phyloP scores from a whole-genome alignment of 2,888 invertebrate genomes.

The Acanthosoma haemorrhoidale region DNA sequence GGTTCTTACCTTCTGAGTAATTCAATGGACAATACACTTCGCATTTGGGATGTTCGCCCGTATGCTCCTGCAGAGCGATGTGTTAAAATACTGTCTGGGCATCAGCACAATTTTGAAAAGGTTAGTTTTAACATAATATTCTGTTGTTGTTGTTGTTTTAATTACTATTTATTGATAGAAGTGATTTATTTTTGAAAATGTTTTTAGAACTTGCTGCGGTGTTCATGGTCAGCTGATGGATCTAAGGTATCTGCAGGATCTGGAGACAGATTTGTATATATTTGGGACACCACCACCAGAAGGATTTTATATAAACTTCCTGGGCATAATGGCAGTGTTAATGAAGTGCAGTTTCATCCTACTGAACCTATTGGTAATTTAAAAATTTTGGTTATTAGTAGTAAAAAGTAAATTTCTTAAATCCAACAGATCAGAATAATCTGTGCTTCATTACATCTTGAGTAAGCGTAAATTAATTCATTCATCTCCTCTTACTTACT shows the following conservation, averaged over 20 bases:
- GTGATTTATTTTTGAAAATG: constrained; percentile 18
- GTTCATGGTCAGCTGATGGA: constrained; percentile 91
- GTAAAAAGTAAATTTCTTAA: too few species aligned
- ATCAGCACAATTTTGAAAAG: constrained; percentile 96
- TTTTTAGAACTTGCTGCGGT: constrained; percentile 74
- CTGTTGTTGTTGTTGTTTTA: not conserved
- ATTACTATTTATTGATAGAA: not conserved
- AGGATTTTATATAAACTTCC: constrained; percentile 93
- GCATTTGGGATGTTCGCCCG: constrained; percentile 95
- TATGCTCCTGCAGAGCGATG: constrained; percentile 91
- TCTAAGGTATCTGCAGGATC: constrained; percentile 88
- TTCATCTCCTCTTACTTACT: too few species aligned
- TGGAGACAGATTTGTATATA: constrained; percentile 88
- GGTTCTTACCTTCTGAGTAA: constrained; percentile 90
- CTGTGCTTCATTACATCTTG: too few species aligned
- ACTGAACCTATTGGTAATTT: constrained; percentile 75
- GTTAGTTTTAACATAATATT: constrained; percentile 43
- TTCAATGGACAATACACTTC: constrained; percentile 91
- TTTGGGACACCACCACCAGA: constrained; percentile 94
- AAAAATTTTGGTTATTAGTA: not conserved
- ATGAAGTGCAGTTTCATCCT: constrained; percentile 92
- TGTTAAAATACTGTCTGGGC: constrained; percentile 84
- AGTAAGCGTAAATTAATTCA: too few species aligned
- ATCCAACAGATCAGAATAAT: too few species aligned
- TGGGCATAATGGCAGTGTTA: constrained; percentile 96